phyloP scores from a whole-genome alignment of 2,797 vertebrate species.

The Tiaroga cobitis region DNA sequence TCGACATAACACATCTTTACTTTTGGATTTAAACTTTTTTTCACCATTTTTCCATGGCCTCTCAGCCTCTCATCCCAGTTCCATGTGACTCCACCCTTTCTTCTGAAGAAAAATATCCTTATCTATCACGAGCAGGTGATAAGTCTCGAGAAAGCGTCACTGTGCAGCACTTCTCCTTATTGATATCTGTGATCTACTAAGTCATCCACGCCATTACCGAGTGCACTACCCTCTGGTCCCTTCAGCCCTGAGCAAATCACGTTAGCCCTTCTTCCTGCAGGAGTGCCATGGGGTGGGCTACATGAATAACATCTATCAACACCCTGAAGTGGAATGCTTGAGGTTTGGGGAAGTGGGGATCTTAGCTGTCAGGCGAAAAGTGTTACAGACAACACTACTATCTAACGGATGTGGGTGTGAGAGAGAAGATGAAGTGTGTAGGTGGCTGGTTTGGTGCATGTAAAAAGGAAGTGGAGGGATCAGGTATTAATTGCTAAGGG shows the following conservation, averaged over 20 bases:
- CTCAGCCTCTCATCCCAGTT: conserved; percentile 47
- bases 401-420: conserved; percentile 58
- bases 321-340: conserved; percentile 72
- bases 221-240: conserved; percentile 68
- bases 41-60: conserved; percentile 56
- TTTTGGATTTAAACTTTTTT: conserved; percentile 49
- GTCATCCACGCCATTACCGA: conserved; percentile 66
- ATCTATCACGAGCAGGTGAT: conserved; percentile 78
- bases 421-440: conserved; percentile 18
- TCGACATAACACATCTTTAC: conserved; percentile 62
- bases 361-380: conserved; percentile 67
- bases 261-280: conserved; percentile 75
- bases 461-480: conserved; percentile 60
- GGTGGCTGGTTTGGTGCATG: conserved; percentile 40
- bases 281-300: conserved; percentile 67
- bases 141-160: conserved; percentile 68
- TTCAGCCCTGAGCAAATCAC: conserved; percentile 73
- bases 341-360: conserved; percentile 66
- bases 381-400: conserved; percentile 65
- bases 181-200: conserved; percentile 78
- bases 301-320: conserved; percentile 81
- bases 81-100: conserved; percentile 55
- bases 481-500: conserved; percentile 73
- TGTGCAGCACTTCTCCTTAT: conserved; percentile 67
- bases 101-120: conserved; percentile 74